phyloP scores from a whole-genome alignment of 2,888 invertebrate genomes.

The Parnassius mnemosyne region DNA sequence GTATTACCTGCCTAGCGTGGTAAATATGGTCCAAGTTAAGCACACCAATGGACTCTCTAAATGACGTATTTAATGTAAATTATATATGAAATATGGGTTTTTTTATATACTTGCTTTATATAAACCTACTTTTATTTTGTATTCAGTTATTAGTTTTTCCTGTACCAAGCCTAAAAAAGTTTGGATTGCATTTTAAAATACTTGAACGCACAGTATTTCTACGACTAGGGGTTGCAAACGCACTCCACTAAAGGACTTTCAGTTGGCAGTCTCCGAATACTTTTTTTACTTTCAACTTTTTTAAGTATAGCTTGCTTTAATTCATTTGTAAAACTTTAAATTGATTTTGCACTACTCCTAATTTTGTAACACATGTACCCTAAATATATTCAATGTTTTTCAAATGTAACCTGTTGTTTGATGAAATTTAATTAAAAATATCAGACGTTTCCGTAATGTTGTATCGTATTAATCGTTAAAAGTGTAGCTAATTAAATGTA shows the following conservation, averaged over 20 bases:
- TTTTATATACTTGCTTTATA: too few relatives aligned
- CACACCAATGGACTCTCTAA: too few relatives aligned
- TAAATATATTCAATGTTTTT: too few relatives aligned
- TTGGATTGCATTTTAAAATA: constrained; percentile 4
- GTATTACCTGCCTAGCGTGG: too few relatives aligned
- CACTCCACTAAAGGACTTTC: constrained; percentile 7
- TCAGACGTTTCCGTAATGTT: constrained; percentile 2
- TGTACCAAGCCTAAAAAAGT: neutral
- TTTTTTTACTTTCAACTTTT: neutral
- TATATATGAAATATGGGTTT: too few relatives aligned
- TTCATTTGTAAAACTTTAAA: neutral
- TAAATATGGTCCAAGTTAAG: too few relatives aligned
- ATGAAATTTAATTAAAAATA: neutral
- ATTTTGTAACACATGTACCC: too few relatives aligned
- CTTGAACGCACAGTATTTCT: constrained; percentile 1
- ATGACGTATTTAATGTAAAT: too few relatives aligned
- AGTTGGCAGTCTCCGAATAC: neutral
- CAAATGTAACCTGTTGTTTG: too few relatives aligned
- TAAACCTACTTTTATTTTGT: neutral
- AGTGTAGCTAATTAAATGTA: constrained; percentile 20
- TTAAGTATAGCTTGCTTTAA: neutral
- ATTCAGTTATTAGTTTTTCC: neutral
- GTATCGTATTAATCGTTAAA: constrained; percentile 5
- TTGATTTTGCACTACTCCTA: too few relatives aligned
- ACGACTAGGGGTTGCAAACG: constrained; percentile 13